phyloP scores from a whole-genome alignment of 2,888 invertebrate genomes.

The Julus scandinavius region DNA sequence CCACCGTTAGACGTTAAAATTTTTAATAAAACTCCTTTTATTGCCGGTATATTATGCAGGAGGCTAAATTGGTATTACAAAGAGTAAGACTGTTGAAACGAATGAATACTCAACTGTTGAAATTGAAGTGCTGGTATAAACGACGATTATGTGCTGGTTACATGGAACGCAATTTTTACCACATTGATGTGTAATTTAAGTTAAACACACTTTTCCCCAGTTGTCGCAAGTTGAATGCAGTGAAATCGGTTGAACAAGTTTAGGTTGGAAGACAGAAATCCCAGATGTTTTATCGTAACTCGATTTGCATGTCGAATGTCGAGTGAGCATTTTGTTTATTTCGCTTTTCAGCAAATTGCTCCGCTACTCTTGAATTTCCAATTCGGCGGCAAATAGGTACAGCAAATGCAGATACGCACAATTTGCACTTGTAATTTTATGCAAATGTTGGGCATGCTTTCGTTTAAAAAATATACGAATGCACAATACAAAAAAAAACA shows the following conservation, averaged over 20 bases:
- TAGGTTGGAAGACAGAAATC: background rate
- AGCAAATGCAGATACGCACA: background rate
- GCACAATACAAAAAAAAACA: background rate
- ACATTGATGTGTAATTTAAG: too few relatives aligned
- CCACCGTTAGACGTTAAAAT: background rate
- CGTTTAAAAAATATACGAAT: background rate
- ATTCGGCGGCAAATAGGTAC: conserved; percentile 23
- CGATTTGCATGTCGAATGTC: conserved; percentile 8
- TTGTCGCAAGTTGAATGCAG: background rate
- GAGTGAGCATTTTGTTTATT: conserved; percentile 26
- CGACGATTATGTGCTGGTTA: too few relatives aligned
- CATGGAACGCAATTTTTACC: too few relatives aligned
- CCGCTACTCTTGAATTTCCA: background rate
- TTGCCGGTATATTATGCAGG: background rate
- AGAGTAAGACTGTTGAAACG: too few relatives aligned
- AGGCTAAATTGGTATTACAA: background rate
- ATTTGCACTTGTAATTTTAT: conserved; percentile 23
- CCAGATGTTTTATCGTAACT: conserved; percentile 26
- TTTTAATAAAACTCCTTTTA: conserved; percentile 19
- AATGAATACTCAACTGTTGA: too few relatives aligned
- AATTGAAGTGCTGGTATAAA: too few relatives aligned
- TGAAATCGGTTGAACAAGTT: background rate
- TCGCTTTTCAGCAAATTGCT: conserved; percentile 18
- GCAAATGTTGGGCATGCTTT: conserved; percentile 25
- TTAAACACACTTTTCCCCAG: background rate